Conservation (phyloP, 2,888 invertebrate genomes). For the Tenthredo amoena region DNA sequence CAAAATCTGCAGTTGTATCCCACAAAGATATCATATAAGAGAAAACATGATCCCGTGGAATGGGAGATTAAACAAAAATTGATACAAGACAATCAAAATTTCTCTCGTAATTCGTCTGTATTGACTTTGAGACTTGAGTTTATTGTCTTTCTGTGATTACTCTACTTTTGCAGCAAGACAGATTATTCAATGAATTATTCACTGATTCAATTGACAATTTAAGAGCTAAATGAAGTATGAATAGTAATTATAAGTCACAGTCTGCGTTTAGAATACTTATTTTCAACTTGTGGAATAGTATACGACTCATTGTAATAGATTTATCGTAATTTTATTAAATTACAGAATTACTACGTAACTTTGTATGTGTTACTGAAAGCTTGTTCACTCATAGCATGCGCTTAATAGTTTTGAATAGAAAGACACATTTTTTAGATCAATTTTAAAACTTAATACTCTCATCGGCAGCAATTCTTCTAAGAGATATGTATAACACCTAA, state of each 20-base stretch:
- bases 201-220: background rate
- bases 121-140: background rate
- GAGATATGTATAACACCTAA: background rate
- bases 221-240: background rate
- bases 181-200: background rate
- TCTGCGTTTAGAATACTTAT: background rate
- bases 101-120: background rate
- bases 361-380: slow-evolving; percentile 52
- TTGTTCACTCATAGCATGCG: slow-evolving; percentile 70
- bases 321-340: background rate
- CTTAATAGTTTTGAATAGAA: slow-evolving; percentile 58
- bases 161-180: slow-evolving; percentile 31
- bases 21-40: background rate
- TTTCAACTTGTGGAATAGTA: background rate
- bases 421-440: background rate
- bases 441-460: slow-evolving; percentile 9
- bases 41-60: slow-evolving; percentile 3
- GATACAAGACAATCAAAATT: background rate
- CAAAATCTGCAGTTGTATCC: background rate
- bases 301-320: background rate
- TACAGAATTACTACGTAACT: slow-evolving; percentile 12
- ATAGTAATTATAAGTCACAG: background rate
- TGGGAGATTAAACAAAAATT: background rate
- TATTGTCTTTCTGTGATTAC: slow-evolving; percentile 14
- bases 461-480: slow-evolving; percentile 11